Evolutionary conservation across 2,113 vertebrate species (phyloP).

Genomic region (Sturnira hondurensis): DNA sequence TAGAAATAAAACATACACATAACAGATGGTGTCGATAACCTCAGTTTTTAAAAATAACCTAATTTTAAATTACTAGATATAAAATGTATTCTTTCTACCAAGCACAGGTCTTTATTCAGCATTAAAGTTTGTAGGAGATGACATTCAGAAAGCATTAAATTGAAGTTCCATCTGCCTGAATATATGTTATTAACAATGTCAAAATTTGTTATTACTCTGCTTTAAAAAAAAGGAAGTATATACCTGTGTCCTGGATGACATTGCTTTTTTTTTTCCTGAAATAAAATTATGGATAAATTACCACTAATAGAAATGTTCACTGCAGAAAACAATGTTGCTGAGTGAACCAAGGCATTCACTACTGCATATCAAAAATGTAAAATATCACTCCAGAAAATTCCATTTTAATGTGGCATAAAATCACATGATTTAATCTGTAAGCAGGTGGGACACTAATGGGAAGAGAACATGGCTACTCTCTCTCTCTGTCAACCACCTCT

Average conservation of each 20-base stretch:
- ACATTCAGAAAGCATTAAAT: constrained; percentile 46
- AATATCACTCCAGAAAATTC: constrained; percentile 72
- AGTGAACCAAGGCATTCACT: constrained; percentile 74
- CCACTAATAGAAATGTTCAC: constrained; percentile 63
- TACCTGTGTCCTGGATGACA: constrained; percentile 16
- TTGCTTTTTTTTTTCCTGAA: constrained; percentile 15
- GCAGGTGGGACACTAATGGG: constrained; percentile 78
- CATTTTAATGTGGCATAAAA: constrained; percentile 81
- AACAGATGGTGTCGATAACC: not conserved
- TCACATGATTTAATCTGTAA: constrained; percentile 79
- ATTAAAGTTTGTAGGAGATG: constrained; percentile 8
- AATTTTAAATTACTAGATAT: not conserved
- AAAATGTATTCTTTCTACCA: not conserved
- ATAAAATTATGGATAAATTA: constrained; percentile 72
- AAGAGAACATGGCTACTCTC: constrained; percentile 56
- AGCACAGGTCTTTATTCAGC: not conserved
- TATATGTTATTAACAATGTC: constrained; percentile 42
- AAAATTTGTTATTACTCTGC: constrained; percentile 15
- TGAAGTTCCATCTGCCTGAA: constrained; percentile 56
- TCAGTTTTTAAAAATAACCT: not conserved
- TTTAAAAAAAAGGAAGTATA: constrained; percentile 24
- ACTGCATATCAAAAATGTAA: constrained; percentile 72
- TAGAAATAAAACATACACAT: not conserved
- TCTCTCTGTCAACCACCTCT: constrained; percentile 52
- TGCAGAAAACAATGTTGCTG: constrained; percentile 71